Percentiles rank a stretch among this genome's conserved stretches.
Evolutionary conservation across 2,888 invertebrate species (phyloP).

Genomic region (Apamea crenata): DNA sequence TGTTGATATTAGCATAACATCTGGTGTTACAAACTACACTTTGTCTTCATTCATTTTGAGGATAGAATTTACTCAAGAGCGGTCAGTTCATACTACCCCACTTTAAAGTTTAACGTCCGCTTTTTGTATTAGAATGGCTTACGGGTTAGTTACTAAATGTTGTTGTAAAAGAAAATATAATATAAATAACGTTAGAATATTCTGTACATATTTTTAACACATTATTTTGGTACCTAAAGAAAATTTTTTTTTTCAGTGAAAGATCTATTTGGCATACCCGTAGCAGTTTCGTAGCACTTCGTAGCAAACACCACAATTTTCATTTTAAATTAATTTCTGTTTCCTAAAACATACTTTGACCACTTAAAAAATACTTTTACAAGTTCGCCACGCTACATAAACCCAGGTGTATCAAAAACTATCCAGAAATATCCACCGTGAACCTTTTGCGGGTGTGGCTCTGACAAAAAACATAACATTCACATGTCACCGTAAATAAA

Average conservation of each 20-base stretch:
- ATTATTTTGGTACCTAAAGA: too few relatives aligned
- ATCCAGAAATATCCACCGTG: conserved; percentile 32
- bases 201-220: too few relatives aligned
- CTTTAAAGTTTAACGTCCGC: not conserved
- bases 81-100: not conserved
- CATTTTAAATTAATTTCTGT: not conserved
- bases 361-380: conserved; percentile 18
- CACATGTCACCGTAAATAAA: conserved; percentile 81
- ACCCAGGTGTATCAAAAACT: conserved; percentile 45
- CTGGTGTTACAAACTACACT: conserved; percentile 49
- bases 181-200: not conserved
- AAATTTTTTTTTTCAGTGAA: not conserved
- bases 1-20: conserved; percentile 55
- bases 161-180: not conserved
- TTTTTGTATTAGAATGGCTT: not conserved
- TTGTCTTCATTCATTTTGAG: conserved; percentile 42
- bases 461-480: conserved; percentile 70
- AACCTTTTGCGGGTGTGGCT: conserved; percentile 42
- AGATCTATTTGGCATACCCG: not conserved
- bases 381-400: conserved; percentile 13
- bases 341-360: not conserved
- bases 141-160: not conserved
- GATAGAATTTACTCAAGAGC: conserved; percentile 25
- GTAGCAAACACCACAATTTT: conserved; percentile 25
- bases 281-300: conserved; percentile 41